Conservation (phyloP, 2,113 vertebrate species). For the Ptilonorhynchus violaceus region DNA sequence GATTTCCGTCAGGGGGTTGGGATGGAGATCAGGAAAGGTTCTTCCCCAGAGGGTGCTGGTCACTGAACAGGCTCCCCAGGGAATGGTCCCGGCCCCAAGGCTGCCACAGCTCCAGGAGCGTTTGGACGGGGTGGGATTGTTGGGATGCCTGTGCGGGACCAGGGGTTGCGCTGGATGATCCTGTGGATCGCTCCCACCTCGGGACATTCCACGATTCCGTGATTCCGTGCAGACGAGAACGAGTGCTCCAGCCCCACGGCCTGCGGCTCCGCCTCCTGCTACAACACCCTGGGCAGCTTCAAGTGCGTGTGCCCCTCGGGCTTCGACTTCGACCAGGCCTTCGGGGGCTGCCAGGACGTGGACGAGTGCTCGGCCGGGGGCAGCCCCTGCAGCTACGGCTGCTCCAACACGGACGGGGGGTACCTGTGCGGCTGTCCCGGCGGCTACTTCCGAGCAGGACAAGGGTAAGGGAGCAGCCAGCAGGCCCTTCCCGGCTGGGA, state of each 20-base stretch:
- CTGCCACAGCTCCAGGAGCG: no score
- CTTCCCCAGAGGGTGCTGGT: no score
- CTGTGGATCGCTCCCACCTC: no score
- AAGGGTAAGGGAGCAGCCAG: constrained; percentile 80
- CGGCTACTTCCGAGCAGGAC: constrained; percentile 90
- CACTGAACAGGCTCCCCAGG: no score
- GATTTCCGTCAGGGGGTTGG: no score
- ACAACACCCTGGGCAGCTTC: constrained; percentile 93
- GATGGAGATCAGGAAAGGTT: no score
- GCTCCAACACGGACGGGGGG: constrained; percentile 90
- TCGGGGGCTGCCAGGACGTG: constrained; percentile 87
- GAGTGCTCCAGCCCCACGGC: constrained; percentile 80
- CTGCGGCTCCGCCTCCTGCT: constrained; percentile 91
- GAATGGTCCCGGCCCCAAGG: no score
- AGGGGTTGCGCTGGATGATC: no score
- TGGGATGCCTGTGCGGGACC: no score
- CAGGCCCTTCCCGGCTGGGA: fast-evolving
- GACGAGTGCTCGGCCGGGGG: constrained; percentile 80
- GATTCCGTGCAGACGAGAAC: constrained; percentile 80
- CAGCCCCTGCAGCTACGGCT: constrained; percentile 89
- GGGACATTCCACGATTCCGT: fast-evolving
- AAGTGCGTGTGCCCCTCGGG: constrained; percentile 92
- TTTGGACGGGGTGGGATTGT: no score
- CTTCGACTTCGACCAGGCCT: constrained; percentile 85
- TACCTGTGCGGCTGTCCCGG: constrained; percentile 90